A percentile compares a stretch with the other conserved stretches of the same genome.
Evolutionary conservation across 2,113 vertebrate genomes (phyloP).

Genomic region (Coracopsis vasa): DNA sequence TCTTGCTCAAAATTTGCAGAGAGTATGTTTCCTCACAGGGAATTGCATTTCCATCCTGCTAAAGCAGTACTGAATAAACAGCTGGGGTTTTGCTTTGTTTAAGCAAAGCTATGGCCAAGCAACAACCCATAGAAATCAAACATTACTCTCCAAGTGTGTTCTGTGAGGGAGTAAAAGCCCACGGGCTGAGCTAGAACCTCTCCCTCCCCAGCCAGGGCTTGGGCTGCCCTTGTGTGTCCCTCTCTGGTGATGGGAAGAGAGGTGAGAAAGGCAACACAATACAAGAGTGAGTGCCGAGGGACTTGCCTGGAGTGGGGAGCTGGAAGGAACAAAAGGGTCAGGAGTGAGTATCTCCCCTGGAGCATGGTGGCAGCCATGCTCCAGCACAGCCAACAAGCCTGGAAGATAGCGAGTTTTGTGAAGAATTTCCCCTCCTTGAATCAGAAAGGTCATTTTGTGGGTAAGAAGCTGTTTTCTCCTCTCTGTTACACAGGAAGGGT

Average conservation of each 20-base stretch:
- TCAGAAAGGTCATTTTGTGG: neutral
- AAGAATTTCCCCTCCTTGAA: neutral
- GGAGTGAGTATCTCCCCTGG: neutral
- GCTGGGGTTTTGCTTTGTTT: neutral
- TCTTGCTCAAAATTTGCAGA: neutral
- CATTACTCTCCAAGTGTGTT: fast-evolving
- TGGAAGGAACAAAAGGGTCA: neutral
- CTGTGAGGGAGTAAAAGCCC: neutral
- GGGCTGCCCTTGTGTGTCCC: neutral
- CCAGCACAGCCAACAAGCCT: neutral
- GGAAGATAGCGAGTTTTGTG: neutral
- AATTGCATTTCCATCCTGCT: neutral
- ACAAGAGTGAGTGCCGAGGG: neutral
- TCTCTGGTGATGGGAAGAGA: neutral
- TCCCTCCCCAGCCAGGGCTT: neutral
- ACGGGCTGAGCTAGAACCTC: neutral
- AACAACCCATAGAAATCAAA: neutral
- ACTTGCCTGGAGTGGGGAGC: neutral
- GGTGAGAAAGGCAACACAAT: neutral
- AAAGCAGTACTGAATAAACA: neutral
- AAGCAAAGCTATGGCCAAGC: neutral
- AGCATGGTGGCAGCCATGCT: fast-evolving
- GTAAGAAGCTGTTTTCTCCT: neutral
- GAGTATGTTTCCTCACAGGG: neutral
- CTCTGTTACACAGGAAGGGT: neutral